Evolutionary conservation across 2,888 invertebrate species (phyloP), one percentile per base, ranked within the genome.

Genomic region (Chrysolina haemoptera): DNA sequence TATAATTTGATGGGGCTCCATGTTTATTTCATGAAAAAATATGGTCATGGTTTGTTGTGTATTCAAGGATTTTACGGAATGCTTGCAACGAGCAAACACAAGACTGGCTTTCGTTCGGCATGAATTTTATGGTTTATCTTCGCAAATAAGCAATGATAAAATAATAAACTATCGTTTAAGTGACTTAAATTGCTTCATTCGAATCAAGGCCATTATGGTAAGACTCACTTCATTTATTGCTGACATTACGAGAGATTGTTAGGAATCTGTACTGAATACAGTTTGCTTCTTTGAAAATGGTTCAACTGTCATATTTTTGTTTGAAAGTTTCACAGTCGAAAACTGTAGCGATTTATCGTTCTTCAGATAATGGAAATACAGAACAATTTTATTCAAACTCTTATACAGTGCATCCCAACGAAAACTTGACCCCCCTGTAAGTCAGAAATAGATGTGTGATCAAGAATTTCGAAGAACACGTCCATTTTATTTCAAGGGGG

Each of bases 111-210:
- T 59, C 35, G 59, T 59, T 14, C 14, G 35, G 16, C 27, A 20
- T 20, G 55, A 48, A 48, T 48, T 46, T 55, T 18, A 27, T 59
- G n/a, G 22, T 59, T 59, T 59, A 59, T 59, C 59, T 59, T 59
- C n/a, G 59, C 59, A 35, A 55, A 59, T 27, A 59, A 10, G 35
- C 59, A 14, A 59, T 35, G 59, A 59, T 59, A 59, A 22, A 59
- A 27, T 59, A 35, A 59, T 59, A 59, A 59, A 59, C n/a, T 59
- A 59, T 59, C 59, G 27, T 59, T 59, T 59, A 27, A 59, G 27
- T 59, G 59, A 27, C 35, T 59, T 59, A 27, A 59, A 59, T 59
- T 59, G 59, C 59, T 59, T 59, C 35, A 59, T 59, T 59, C 10
- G 16, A 59, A 59, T 59, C 59, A 59, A 59, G 59, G 59, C 22